Conservation (phyloP, 1,140 invertebrate genomes). For the Drosophila seguyi region DNA sequence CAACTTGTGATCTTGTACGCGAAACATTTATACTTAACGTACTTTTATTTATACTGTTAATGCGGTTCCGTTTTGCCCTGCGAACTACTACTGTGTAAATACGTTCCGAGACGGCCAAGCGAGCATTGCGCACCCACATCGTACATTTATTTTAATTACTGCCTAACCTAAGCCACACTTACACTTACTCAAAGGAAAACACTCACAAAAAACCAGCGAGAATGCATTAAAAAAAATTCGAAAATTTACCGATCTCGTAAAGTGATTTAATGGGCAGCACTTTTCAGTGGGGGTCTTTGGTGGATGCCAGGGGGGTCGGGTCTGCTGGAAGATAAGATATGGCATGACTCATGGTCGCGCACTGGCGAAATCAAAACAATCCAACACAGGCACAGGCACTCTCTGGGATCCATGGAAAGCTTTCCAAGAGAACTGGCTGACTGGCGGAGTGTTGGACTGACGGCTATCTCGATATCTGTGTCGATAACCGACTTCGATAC, state of each 20-base stretch:
- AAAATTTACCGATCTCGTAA: conserved; percentile 19
- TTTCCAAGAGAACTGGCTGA: conserved; percentile 16
- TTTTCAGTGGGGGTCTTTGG: not conserved
- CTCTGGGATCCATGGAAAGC: conserved; percentile 18
- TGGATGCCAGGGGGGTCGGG: not conserved
- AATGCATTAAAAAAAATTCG: conserved; percentile 54
- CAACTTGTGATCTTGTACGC: conserved; percentile 76
- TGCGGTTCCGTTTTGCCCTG: conserved; percentile 28
- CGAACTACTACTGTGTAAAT: conserved; percentile 65
- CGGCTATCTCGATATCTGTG: conserved; percentile 19
- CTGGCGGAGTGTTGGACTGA: not conserved
- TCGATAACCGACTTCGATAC: conserved; percentile 35
- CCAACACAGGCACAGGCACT: conserved; percentile 6
- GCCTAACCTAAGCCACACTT: conserved; percentile 72
- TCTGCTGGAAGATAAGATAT: conserved; percentile 37
- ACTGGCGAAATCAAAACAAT: conserved; percentile 13
- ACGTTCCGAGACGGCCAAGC: conserved; percentile 62
- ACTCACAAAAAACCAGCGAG: conserved; percentile 20
- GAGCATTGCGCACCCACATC: conserved; percentile 57
- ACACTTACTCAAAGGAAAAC: conserved; percentile 34
- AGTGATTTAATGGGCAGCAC: conserved; percentile 32
- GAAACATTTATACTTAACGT: conserved; percentile 56
- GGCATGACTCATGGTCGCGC: conserved; percentile 19
- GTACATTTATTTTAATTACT: conserved; percentile 70
- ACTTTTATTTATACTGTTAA: conserved; percentile 43